phyloP scores from a whole-genome alignment of 30 jellyfish, hydroid and myxozoan species.

The Hydractinia echinata region DNA sequence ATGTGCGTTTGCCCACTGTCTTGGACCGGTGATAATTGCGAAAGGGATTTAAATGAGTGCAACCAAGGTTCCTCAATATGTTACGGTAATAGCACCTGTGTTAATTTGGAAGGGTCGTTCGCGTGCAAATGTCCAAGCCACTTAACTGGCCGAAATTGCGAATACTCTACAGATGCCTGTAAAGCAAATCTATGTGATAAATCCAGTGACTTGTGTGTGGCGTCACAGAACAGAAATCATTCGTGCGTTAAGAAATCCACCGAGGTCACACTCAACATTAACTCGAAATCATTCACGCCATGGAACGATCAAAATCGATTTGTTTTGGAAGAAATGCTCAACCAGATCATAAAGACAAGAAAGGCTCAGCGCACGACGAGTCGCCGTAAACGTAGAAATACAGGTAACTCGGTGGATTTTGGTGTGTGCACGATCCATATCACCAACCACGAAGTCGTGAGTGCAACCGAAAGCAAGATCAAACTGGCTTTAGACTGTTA shows the following conservation, averaged over 20 bases:
- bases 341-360: constrained; percentile 32
- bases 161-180: constrained; percentile 47
- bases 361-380: not conserved
- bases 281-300: not conserved
- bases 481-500: constrained; percentile 25
- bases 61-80: constrained; percentile 9
- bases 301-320: constrained; percentile 24
- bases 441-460: constrained; percentile 2
- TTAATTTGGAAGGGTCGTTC: constrained; percentile 59
- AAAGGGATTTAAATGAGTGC: constrained; percentile 66
- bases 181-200: constrained; percentile 45
- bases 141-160: constrained; percentile 70
- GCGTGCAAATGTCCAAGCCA: constrained; percentile 75
- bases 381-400: constrained; percentile 9
- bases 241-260: constrained; percentile 29
- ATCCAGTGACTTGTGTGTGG: constrained; percentile 22
- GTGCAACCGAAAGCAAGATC: not conserved
- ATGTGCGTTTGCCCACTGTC: constrained; percentile 66
- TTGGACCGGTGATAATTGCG: constrained; percentile 75
- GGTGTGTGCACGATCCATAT: constrained; percentile 32
- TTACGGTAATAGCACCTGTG: constrained; percentile 57
- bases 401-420: constrained; percentile 14
- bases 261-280: constrained; percentile 25
- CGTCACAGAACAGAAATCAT: constrained; percentile 14
- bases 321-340: constrained; percentile 49